Evolutionary conservation across 1,140 invertebrate genomes (phyloP).

Genomic region (Halictus rubicundus): DNA sequence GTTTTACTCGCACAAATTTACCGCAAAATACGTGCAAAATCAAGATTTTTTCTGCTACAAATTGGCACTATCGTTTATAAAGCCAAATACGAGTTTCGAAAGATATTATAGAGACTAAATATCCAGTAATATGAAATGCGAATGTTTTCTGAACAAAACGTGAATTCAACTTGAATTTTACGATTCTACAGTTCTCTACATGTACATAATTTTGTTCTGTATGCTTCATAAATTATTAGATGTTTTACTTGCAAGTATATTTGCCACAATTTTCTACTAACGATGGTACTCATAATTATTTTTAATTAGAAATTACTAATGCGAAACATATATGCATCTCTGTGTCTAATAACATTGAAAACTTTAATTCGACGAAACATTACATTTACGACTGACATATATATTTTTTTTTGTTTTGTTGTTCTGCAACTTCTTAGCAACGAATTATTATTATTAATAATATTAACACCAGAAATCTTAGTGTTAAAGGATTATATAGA

Average conservation of each 20-base stretch:
- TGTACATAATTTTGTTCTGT: too few species aligned
- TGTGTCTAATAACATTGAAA: slow-evolving; percentile 34
- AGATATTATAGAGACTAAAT: not conserved
- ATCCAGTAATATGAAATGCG: not conserved
- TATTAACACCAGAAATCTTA: slow-evolving; percentile 26
- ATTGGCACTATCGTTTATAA: not conserved
- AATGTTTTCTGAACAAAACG: not conserved
- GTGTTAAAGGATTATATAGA: slow-evolving; percentile 40
- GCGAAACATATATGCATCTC: not conserved
- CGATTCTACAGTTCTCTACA: too few species aligned
- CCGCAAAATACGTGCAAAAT: not conserved
- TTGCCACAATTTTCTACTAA: not conserved
- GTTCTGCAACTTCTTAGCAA: slow-evolving; percentile 31
- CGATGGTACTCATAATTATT: not conserved
- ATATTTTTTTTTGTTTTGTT: slow-evolving; percentile 22
- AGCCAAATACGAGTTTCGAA: too few species aligned
- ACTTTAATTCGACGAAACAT: slow-evolving; percentile 44
- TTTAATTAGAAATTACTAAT: not conserved
- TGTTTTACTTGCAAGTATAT: not conserved
- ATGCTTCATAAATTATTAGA: not conserved
- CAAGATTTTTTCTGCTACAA: not conserved
- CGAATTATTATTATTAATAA: slow-evolving; percentile 36
- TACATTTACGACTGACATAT: slow-evolving; percentile 41
- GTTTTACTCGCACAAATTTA: not conserved
- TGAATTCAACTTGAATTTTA: too few species aligned